Evolutionary conservation across 1,140 invertebrate genomes (phyloP), one percentile per base, ranked within the genome.

Genomic region (Andricus grossulariae): DNA sequence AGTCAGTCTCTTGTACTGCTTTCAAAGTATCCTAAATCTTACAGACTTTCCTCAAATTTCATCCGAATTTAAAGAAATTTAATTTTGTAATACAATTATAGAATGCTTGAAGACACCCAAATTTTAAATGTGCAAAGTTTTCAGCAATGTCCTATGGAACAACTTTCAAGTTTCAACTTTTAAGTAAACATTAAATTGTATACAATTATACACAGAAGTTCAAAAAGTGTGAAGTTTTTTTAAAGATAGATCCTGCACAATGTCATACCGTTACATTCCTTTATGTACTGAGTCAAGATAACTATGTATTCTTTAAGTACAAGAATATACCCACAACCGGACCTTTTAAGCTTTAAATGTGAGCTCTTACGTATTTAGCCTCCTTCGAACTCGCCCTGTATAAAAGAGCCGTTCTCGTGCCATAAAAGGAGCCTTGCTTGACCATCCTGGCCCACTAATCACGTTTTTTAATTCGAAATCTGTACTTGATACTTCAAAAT

Each of bases 341-440:
- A 66, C 60, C 32, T 66, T n/a, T n/a, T 66, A 39, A 66, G 60
- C 60, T 45, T 66, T 13, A 66, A 66, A 66, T 66, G 60, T 39
- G 25, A 50, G 73, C 50, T 25, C 74, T 80, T 83, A 72, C 78
- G 73, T 75, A 80, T 83, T 83, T 79, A 80, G 78, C 84, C 82
- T 85, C 82, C 82, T 83, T 85, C 84, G 66, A 80, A 78, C 73
- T 85, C 83, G 82, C 74, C 71, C 80, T 85, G 83, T 82, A 82
- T 77, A 83, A 70, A 77, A 73, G 71, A 72, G 79, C 81, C 79
- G 80, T 80, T 74, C 73, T 76, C 72, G 66, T 83, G 81, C 84
- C 84, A 78, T 85, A 85, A 85, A 85, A 83, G 84, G 84, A 85
- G 84, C 79, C 81, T 82, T 81, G 80, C 60, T 21, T 85, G 84